A percentile compares a stretch with the other conserved stretches of the same genome.
Evolutionary conservation across 2,888 invertebrate genomes (phyloP).

Genomic region (Phytoseiulus persimilis): DNA sequence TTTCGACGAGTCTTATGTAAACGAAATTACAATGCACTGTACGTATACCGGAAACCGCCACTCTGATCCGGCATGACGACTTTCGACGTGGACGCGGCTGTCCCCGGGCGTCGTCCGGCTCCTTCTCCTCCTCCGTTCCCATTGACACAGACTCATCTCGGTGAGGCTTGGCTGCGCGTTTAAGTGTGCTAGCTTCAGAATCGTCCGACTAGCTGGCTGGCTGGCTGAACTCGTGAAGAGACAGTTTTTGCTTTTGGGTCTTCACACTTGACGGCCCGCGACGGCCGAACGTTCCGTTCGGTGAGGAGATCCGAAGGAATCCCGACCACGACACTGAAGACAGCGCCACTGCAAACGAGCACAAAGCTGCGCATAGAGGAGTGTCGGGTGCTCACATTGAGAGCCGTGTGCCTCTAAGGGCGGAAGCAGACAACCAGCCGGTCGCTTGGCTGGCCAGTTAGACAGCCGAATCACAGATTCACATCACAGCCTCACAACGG

Average conservation of each 20-base stretch:
- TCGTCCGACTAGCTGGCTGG: not conserved
- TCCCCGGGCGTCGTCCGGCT: not conserved
- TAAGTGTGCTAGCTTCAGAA: not conserved
- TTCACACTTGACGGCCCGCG: constrained; percentile 5
- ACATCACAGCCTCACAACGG: not conserved
- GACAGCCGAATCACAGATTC: not conserved
- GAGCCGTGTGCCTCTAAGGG: not conserved
- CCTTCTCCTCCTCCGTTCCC: not conserved
- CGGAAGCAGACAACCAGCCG: not conserved
- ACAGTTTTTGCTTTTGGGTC: not conserved
- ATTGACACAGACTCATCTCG: not conserved
- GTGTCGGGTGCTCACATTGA: not conserved
- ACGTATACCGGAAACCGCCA: not conserved
- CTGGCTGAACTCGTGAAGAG: not conserved
- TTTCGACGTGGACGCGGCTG: not conserved
- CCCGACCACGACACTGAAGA: not conserved
- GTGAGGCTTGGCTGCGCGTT: not conserved
- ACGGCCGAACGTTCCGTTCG: not conserved
- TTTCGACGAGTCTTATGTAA: not conserved
- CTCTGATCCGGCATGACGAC: not conserved
- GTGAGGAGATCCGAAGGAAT: not conserved
- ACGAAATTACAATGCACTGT: not conserved
- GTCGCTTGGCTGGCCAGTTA: not conserved
- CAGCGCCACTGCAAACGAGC: not conserved
- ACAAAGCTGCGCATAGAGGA: not conserved